Evolutionary conservation across 2,113 vertebrate species (phyloP).

Genomic region (Pycnonotus jocosus): DNA sequence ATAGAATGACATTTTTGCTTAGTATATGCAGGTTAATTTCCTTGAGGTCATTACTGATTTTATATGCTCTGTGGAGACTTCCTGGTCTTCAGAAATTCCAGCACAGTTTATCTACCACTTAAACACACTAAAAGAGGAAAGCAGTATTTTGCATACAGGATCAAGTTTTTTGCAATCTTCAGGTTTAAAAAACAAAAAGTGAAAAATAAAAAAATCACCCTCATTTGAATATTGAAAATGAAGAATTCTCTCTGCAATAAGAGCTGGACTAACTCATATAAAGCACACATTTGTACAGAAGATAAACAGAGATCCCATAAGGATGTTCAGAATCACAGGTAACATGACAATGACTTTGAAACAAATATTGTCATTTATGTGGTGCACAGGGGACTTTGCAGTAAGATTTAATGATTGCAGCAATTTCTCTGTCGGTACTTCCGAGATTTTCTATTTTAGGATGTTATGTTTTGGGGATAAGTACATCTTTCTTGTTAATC

Average conservation of each 20-base stretch:
- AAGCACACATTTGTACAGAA: background rate
- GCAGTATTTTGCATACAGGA: background rate
- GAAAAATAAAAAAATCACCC: background rate
- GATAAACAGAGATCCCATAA: background rate
- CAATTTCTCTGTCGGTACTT: background rate
- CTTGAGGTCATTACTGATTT: constrained; percentile 21
- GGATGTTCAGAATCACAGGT: background rate
- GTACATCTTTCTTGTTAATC: background rate
- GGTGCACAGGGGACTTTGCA: background rate
- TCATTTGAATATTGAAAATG: background rate
- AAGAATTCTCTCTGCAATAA: background rate
- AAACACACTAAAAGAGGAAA: background rate
- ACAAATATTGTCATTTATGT: background rate
- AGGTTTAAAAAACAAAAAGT: background rate
- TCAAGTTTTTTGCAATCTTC: background rate
- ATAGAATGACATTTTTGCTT: constrained; percentile 18
- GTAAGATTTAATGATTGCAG: background rate
- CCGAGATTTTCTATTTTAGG: background rate
- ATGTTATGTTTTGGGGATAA: background rate
- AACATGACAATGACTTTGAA: background rate
- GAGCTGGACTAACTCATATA: background rate
- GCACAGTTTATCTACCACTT: background rate
- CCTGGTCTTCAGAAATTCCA: background rate
- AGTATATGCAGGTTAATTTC: background rate
- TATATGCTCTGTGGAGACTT: background rate